Base-by-base conservation (phyloP, 2,113 vertebrate species). In the Cyanoderma ruficeps region DNA sequence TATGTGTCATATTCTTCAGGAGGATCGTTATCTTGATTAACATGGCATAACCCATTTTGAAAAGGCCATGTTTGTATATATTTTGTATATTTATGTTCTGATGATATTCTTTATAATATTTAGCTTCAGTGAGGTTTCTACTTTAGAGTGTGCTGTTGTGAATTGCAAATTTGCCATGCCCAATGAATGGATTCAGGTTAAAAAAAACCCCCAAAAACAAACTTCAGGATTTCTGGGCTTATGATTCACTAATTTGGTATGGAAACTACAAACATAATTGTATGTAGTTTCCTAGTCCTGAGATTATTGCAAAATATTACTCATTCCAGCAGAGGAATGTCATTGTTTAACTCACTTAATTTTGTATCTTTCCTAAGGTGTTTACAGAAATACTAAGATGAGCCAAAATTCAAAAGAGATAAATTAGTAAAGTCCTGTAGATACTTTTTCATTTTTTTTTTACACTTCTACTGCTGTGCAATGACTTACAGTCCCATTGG, bases 1-100 rank as follows among this genome's bases (percentile, higher is more conserved):
- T 31, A 11, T 28, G 7, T 46, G 13, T 56, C 0, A 0, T 44
- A 13, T 31, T 70, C 30, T 77, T 88, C 8, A 50, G 21, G 20
- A 86, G 24, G 30, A 59, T 74, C 33, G 30, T 1, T 47, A 15
- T 39, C 25, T 74, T 59, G 18, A 42, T 69, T 52, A 76, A 64
- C 50, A 30, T 7, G 57, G 31, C 18, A n/a, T 72, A 89, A 61
- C 15, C 21, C 13, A 30, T 65, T 78, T 81, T 75, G 8, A 67
- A 70, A 85, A 56, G 42, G 33, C 7, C 67, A 2, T 37, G 9
- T 59, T 28, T 80, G 19, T 82, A 23, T 44, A 15, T 60, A 46
- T 60, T 53, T 60, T 69, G 12, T 61, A 11, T 49, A 33, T 75
- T 31, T 76, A 13, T 71, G 10, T 90, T 83, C 37, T 68, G 47